Evolutionary conservation across 2,888 invertebrate genomes (phyloP), one percentile per base, ranked within the genome.

Genomic region (Calliopum simillimum): DNA sequence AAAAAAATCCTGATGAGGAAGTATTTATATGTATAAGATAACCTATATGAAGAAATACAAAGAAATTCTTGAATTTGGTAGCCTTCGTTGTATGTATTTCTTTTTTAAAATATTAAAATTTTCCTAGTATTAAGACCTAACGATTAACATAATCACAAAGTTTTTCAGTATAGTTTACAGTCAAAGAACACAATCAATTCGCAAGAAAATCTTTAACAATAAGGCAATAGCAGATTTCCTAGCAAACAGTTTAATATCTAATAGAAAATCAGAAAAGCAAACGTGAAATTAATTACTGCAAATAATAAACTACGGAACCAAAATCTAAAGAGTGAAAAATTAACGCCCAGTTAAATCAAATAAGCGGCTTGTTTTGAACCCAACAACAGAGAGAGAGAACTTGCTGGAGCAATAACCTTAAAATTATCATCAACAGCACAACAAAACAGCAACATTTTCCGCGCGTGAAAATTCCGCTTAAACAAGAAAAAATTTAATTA

Each of bases 311-410:
- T 25, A 33, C 33, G 33, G 33, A 33, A 33, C 8, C 5, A 16
- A 49, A 53, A 21, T 21, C 11, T 8, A n/a, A 33, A 14, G 47
- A n/a, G 43, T 55, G n/a, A 23, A 56, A 43, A 41, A 56, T 64
- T 71, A 56, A 69, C 64, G 67, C 71, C 62, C 41, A 67, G 71
- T 67, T 69, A 63, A 73, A 41, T 58, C 55, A 59, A 69, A 56
- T 44, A 66, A 69, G 12, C 47, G 51, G 64, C 61, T 69, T 69
- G 58, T 19, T 43, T 49, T 47, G 14, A 23, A 11, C 53, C 14
- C 14, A 25, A 44, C 12, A 44, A 25, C 13, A 41, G 11, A 43
- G 59, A 43, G 4, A 58, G 56, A 62, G 47, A 19, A 16, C 53
- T 13, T 19, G 3, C 6, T 23, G 3, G 41, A n/a, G 47, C 19